These are phyloP conservation scores for Albula glossodonta DNA, from an alignment of 2,113 vertebrate species.

Conservation along the genomic window DNA sequence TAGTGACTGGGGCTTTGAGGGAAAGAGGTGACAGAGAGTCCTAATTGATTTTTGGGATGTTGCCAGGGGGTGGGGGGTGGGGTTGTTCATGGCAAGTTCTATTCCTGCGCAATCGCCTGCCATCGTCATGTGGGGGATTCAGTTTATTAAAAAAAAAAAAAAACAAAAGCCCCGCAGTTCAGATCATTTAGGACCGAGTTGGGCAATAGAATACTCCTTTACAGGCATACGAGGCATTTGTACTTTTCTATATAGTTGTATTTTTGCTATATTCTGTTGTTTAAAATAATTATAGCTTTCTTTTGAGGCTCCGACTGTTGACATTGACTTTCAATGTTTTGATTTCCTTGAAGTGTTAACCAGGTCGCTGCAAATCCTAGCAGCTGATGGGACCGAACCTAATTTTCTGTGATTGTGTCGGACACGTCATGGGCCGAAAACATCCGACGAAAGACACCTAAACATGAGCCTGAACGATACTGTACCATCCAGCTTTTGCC, in stretches of 20 bases:
- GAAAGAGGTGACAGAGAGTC: background rate
- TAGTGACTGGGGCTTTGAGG: background rate
- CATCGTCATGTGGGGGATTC: background rate
- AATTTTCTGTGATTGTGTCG: constrained; percentile 21
- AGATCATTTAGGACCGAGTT: background rate
- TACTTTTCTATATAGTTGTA: no score
- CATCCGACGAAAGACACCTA: background rate
- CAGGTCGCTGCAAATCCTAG: background rate
- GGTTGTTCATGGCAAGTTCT: background rate
- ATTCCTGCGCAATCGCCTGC: background rate
- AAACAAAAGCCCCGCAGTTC: background rate
- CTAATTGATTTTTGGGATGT: background rate
- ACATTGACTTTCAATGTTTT: no score
- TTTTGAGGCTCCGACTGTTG: no score
- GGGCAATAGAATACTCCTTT: background rate
- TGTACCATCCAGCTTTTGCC: no score
- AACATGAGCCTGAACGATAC: background rate
- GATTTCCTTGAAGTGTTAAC: no score
- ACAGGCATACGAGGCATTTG: background rate
- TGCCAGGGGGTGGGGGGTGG: background rate
- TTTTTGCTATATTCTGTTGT: no score
- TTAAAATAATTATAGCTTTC: no score
- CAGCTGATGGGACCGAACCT: background rate
- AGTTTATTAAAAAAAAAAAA: background rate
- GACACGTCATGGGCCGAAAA: background rate